These are phyloP conservation scores for Paramisgurnus dabryanus DNA, from an alignment of 2,113 vertebrate species.

Conservation along the genomic window DNA sequence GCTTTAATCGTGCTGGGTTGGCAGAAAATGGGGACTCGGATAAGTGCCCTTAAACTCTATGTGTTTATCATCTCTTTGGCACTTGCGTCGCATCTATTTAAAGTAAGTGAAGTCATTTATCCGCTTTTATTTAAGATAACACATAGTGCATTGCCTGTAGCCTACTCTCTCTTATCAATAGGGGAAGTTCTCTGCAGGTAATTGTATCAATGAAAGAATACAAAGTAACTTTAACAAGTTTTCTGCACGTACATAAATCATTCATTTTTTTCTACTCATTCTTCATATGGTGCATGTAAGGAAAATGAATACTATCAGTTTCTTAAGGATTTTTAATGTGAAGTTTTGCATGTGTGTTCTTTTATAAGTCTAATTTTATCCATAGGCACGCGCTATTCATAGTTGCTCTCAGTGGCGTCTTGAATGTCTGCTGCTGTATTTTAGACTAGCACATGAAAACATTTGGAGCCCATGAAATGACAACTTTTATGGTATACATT, in stretches of 20 bases:
- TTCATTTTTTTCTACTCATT: not conserved
- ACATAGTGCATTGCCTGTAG: not conserved
- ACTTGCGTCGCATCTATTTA: constrained; percentile 67
- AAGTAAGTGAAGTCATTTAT: constrained; percentile 68
- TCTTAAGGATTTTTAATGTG: constrained; percentile 3
- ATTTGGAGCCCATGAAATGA: too few species aligned
- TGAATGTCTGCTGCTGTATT: constrained; percentile 48
- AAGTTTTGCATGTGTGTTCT: constrained; percentile 46
- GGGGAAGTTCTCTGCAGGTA: not conserved
- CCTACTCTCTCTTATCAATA: not conserved
- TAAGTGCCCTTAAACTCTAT: constrained; percentile 55
- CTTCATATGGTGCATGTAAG: not conserved
- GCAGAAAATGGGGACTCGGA: constrained; percentile 71
- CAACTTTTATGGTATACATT: too few species aligned
- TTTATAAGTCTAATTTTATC: constrained; percentile 70
- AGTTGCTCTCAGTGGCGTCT: constrained; percentile 59
- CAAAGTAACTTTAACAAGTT: constrained; percentile 3
- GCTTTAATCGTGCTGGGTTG: constrained; percentile 65
- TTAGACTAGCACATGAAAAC: not conserved
- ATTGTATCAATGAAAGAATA: not conserved
- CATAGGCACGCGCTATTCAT: constrained; percentile 80
- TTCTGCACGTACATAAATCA: not conserved
- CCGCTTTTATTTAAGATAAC: not conserved
- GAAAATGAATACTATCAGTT: not conserved
- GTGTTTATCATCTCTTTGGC: constrained; percentile 68